Base-by-base conservation (phyloP, 2,797 vertebrate species). In the Simalia tracyae region DNA sequence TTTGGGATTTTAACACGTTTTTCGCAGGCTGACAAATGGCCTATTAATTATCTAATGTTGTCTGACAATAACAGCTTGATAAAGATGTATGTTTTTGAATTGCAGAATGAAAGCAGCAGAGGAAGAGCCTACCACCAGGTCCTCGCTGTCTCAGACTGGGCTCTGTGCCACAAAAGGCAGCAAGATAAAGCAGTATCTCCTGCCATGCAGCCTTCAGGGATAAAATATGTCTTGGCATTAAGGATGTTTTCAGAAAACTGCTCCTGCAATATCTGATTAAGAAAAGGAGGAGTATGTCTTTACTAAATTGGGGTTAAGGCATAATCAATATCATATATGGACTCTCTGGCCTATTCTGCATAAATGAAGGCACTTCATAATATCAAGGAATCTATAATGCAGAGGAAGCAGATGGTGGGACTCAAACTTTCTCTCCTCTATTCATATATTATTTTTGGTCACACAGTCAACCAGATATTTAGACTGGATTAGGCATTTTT, bases 11-110 rank as follows among this genome's bases (percentile, higher is more conserved):
- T 98, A 99, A 98, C 98, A 98, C 98, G 98, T 98, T 99, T 98
- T 98, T 98, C 98, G 98, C 98, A 98, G 98, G 98, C 98, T 99
- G 99, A 99, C 99, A 99, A 99, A 99, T 99, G 98, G 98, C 98
- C 99, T 99, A 99, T 99, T 99, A 99, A 99, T 99, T 99, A 99
- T 99, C 99, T 99, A 99, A 99, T 99, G 99, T 99, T 99, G 99
- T 99, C 99, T 99, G 99, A 99, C 99, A 99, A 99, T 98, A 99
- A 98, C 97, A 97, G 97, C 98, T 98, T 99, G 99, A 99, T 99
- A 99, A 99, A 99, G 99, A 99, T 98, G 98, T 99, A 99, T 99
- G 99, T 98, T 99, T 98, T 98, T 97, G 97, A 98, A 98, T 97
- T 95, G 88, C 96, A 96, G 97, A 97, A 98, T 97, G 96, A 97